Evolutionary conservation across 2,888 invertebrate species (phyloP).

Genomic region (Aplocera efformata): DNA sequence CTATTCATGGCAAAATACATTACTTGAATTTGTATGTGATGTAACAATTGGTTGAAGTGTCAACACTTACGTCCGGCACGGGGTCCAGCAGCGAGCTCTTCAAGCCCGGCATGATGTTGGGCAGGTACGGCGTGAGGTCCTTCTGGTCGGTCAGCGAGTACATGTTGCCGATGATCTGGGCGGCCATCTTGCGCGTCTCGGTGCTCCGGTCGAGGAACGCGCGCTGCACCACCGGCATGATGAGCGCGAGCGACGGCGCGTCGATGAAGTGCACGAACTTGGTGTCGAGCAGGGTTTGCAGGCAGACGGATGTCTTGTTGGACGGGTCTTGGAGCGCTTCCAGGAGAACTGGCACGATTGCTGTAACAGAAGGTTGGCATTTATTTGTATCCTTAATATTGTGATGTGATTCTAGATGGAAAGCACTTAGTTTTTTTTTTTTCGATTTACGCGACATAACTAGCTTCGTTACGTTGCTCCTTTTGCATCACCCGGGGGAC

Average conservation of each 20-base stretch:
- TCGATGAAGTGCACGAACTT: slow-evolving; percentile 99
- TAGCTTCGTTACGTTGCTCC: no score
- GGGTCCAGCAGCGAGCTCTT: slow-evolving; percentile 98
- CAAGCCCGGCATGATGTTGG: slow-evolving; percentile 97
- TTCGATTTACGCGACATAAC: no score
- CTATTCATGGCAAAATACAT: no score
- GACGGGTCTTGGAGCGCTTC: slow-evolving; percentile 98
- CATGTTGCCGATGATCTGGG: slow-evolving; percentile 99
- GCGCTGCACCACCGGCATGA: slow-evolving; percentile 99
- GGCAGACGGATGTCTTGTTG: slow-evolving; percentile 93
- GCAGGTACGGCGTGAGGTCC: slow-evolving; percentile 97
- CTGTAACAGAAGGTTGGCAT: slow-evolving; percentile 49
- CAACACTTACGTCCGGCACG: slow-evolving; percentile 93
- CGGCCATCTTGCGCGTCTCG: slow-evolving; percentile 99
- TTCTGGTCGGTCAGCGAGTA: slow-evolving; percentile 99
- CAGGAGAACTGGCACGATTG: slow-evolving; percentile 91
- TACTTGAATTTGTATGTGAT: no score
- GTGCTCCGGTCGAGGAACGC: slow-evolving; percentile 99
- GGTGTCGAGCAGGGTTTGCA: slow-evolving; percentile 96
- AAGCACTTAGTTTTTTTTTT: no score
- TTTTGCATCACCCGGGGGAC: no score
- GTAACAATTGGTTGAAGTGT: no score
- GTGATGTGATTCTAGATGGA: no score
- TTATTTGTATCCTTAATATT: no score
- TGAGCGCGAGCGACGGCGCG: slow-evolving; percentile 97